Evolutionary conservation across 2,888 invertebrate genomes (phyloP).

Genomic region (Stenotaenia linearis): DNA sequence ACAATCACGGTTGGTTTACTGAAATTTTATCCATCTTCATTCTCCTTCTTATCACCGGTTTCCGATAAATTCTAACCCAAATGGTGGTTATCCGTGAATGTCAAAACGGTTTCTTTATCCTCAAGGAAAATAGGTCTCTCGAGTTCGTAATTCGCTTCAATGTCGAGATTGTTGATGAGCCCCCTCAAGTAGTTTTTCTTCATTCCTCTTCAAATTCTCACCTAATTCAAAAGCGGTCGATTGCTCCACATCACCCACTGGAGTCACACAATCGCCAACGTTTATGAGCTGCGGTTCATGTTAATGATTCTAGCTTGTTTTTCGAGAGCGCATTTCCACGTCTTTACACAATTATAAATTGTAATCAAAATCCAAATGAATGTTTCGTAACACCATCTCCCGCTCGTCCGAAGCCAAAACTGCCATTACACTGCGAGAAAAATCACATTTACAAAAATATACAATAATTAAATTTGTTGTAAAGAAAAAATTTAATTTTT

Average conservation of each 20-base stretch:
- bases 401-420: too few species aligned
- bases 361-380: neutral
- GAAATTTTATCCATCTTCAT: too few species aligned
- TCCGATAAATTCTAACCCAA: too few species aligned
- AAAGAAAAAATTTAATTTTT: too few species aligned
- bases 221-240: neutral
- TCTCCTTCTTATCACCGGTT: too few species aligned
- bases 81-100: too few species aligned
- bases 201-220: neutral
- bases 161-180: neutral
- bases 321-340: neutral
- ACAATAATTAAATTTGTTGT: too few species aligned
- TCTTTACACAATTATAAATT: neutral
- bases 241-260: neutral
- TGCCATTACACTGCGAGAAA: too few species aligned
- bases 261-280: neutral
- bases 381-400: too few species aligned
- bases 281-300: neutral
- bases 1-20: too few species aligned
- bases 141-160: neutral
- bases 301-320: neutral
- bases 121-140: neutral
- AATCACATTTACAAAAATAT: too few species aligned
- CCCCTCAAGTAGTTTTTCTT: neutral
- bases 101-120: too few species aligned